These are phyloP conservation scores for Lagopus leucura DNA, from an alignment of 2,113 vertebrate genomes.

Conservation along the genomic window DNA sequence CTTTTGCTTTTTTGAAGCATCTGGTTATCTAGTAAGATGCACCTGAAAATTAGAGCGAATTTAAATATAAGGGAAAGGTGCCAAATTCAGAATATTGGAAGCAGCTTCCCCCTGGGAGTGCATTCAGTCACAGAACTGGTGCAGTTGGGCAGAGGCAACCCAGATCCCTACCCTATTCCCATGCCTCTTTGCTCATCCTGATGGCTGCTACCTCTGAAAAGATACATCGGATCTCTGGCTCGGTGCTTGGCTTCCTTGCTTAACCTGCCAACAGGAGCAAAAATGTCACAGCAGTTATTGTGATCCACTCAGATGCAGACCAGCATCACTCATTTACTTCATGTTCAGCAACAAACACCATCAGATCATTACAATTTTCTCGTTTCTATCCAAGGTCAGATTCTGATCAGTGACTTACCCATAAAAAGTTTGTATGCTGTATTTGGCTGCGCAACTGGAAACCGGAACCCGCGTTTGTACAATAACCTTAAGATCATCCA, in stretches of 20 bases:
- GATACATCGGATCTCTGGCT: background rate
- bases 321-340: constrained; percentile 1
- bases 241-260: background rate
- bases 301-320: background rate
- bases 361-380: background rate
- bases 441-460: background rate
- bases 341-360: background rate
- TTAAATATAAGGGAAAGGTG: constrained; percentile 58
- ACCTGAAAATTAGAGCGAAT: constrained; percentile 60
- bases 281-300: constrained; percentile 4
- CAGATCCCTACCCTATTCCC: background rate
- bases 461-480: background rate
- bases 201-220: background rate
- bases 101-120: background rate
- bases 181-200: background rate
- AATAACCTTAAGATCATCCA: constrained; percentile 4
- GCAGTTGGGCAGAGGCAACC: constrained; percentile 14
- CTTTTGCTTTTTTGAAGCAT: constrained; percentile 51
- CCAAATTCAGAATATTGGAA: constrained; percentile 41
- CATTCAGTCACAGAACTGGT: background rate
- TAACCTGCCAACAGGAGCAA: constrained; percentile 35
- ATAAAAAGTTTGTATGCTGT: background rate
- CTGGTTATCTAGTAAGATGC: constrained; percentile 50
- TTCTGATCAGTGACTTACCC: background rate
- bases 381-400: constrained; percentile 9